Conservation (phyloP, 1,140 invertebrate genomes). For the Hypothenemus hampei region DNA sequence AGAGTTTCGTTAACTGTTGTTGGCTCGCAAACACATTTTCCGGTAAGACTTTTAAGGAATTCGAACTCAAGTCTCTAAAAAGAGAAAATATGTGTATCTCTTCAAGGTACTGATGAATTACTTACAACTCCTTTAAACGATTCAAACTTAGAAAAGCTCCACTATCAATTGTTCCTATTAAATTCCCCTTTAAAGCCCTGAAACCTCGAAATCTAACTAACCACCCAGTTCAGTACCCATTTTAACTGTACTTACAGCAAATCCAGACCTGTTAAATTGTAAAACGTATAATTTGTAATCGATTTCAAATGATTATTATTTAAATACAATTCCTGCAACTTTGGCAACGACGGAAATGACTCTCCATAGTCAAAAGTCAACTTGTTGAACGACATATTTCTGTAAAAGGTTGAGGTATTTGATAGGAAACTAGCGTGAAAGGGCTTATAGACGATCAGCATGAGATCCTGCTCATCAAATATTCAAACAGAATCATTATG, state of each 20-base stretch:
- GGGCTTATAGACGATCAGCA: too few species aligned
- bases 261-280: conserved; percentile 3
- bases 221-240: conserved; percentile 5
- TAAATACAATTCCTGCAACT: conserved; percentile 50
- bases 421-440: neutral
- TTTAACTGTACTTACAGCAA: conserved; percentile 15
- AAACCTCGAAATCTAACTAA: conserved; percentile 1
- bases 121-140: conserved; percentile 52
- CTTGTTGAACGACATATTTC: conserved; percentile 49
- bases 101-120: conserved; percentile 26
- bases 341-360: conserved; percentile 47
- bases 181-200: conserved; percentile 43
- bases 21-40: conserved; percentile 3
- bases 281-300: conserved; percentile 4
- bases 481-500: too few species aligned
- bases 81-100: neutral
- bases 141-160: conserved; percentile 47
- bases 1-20: conserved; percentile 5
- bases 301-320: conserved; percentile 10
- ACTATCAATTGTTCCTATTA: conserved; percentile 44
- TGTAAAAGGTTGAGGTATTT: conserved; percentile 1
- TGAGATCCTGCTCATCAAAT: too few species aligned
- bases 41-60: neutral
- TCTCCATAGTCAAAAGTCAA: conserved; percentile 45
- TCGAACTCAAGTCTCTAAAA: conserved; percentile 18